A percentile compares a stretch with the other conserved stretches of the same genome.
Evolutionary conservation across 2,797 vertebrate species (phyloP).

Genomic region (Ibycter americanus): DNA sequence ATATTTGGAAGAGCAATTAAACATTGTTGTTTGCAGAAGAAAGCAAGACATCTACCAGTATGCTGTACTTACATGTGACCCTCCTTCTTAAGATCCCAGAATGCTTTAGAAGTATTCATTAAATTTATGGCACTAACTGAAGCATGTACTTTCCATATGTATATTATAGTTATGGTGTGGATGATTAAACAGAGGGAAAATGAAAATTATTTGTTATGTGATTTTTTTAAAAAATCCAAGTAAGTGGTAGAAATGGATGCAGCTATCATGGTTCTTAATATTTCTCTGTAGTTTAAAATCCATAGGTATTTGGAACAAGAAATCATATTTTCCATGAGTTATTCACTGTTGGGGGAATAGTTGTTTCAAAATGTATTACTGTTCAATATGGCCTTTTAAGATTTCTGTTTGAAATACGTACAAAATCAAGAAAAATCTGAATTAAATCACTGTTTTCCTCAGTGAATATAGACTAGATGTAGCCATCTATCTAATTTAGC

Average conservation of each 20-base stretch:
- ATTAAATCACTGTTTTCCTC: neutral
- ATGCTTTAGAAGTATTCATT: conserved; percentile 4
- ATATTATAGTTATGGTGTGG: neutral
- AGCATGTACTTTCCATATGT: neutral
- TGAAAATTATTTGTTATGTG: neutral
- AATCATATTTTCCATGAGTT: neutral
- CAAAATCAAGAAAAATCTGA: neutral
- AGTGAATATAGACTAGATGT: neutral
- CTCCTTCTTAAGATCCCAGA: neutral
- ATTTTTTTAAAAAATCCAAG: neutral
- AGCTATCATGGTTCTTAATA: neutral
- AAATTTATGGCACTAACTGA: neutral
- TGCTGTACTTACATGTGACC: neutral
- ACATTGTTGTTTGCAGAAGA: conserved; percentile 37
- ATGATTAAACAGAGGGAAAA: conserved; percentile 25
- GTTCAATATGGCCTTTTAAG: neutral
- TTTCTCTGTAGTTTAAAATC: neutral
- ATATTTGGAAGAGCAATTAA: conserved; percentile 60
- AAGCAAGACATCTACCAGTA: conserved; percentile 34
- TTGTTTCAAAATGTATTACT: neutral
- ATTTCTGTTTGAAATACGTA: neutral
- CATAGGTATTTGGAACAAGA: neutral
- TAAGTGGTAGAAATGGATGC: neutral
- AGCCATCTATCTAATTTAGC: neutral
- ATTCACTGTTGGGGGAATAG: neutral